Base-by-base conservation (phyloP, 1,140 invertebrate species). In the Manduca sexta region DNA sequence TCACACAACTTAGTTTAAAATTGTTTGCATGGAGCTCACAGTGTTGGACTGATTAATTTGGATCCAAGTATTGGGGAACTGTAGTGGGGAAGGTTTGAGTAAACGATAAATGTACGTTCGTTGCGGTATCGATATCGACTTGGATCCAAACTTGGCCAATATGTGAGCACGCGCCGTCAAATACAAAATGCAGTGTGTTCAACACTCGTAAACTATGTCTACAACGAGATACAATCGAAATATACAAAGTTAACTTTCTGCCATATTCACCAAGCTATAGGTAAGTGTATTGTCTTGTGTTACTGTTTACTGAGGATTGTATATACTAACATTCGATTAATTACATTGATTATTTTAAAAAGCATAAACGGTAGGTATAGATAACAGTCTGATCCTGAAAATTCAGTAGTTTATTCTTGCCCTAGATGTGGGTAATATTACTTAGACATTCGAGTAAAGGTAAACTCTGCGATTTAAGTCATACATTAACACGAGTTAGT, bases 221-320 rank as follows among this genome's bases (percentile, higher is more conserved):
- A 80, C 73, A 57, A 53, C 53, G 56, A 60, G 59, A 66, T 80
- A 78, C 69, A 78, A 46, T 68, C 60, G 52, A 64, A 56, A 67
- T 70, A 52, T 72, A 76, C 62, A 66, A 60, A 64, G 60, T 60
- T 80, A 84, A 82, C 76, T 82, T 82, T 72, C 67, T 84, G 81
- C 77, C 75, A 58, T 81, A 81, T 81, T 81, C 75, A 84, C 78
- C 78, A 82, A 84, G 69, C 73, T 81, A 82, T 74, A 75, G 71
- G 67, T 82, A 79, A 75, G 70, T 80, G 74, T 84, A 84, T 84
- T 84, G 81, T 84, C 81, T 75, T 61, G 69, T 78, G 73, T 84
- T 80, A 74, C 69, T 73, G 61, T 72, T 71, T 66, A 72, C 66
- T 82, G 78, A 84, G 76, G 76, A 75, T 72, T 60, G 56, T 64